phyloP scores from a whole-genome alignment of 2,888 invertebrate genomes.

The Pseudoips prasinana region DNA sequence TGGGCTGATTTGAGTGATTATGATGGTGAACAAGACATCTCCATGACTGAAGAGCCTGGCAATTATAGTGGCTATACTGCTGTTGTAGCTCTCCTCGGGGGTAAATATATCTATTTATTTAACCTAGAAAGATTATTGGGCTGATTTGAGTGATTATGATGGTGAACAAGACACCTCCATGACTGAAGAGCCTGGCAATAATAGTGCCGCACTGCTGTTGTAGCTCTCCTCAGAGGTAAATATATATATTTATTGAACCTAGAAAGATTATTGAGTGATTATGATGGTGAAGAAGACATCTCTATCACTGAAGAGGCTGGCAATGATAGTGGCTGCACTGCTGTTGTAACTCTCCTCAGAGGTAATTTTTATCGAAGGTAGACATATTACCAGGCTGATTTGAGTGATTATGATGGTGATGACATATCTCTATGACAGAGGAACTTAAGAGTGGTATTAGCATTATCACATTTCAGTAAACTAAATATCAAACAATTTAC shows the following conservation, averaged over 20 bases:
- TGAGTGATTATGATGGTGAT: slow-evolving; percentile 82
- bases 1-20: slow-evolving; percentile 77
- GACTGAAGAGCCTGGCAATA: slow-evolving; percentile 91
- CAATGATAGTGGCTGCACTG: slow-evolving; percentile 97
- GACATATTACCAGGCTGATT: slow-evolving; percentile 48
- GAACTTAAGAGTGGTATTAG: slow-evolving; percentile 95
- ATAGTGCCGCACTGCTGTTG: slow-evolving; percentile 99
- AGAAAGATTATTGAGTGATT: slow-evolving; percentile 51
- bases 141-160: slow-evolving; percentile 79
- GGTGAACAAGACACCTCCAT: slow-evolving; percentile 83
- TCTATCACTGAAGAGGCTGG: slow-evolving; percentile 91
- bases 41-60: slow-evolving; percentile 90
- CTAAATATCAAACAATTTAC: too few relatives aligned
- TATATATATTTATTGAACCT: background rate
- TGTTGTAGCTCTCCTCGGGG: slow-evolving; percentile 93
- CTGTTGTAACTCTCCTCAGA: slow-evolving; percentile 94
- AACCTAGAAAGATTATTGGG: slow-evolving; percentile 12
- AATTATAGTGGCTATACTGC: slow-evolving; percentile 98
- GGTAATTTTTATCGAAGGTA: slow-evolving; percentile 46
- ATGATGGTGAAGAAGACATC: slow-evolving; percentile 81
- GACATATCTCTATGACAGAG: slow-evolving; percentile 84
- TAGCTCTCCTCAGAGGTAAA: slow-evolving; percentile 88
- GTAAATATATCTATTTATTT: slow-evolving; percentile 44
- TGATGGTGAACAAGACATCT: slow-evolving; percentile 81
- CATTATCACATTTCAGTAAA: too few relatives aligned